Evolutionary conservation across 2,797 vertebrate genomes (phyloP).

Genomic region (Martes flavigula): DNA sequence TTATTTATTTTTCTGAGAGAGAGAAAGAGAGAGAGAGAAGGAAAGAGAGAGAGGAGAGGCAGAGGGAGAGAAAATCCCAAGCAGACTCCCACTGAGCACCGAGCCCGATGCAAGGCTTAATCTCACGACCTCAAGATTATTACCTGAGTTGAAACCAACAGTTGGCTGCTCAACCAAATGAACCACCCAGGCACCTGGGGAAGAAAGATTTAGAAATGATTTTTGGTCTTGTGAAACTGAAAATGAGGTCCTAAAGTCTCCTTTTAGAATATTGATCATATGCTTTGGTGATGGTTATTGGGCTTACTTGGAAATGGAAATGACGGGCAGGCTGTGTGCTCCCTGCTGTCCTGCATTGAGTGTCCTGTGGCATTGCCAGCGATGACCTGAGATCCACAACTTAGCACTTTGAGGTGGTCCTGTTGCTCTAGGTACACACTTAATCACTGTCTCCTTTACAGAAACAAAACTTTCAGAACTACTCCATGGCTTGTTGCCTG

Average conservation of each 20-base stretch:
- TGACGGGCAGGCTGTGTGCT: not conserved
- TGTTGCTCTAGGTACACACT: not conserved
- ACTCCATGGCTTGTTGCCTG: not conserved
- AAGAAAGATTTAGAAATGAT: not conserved
- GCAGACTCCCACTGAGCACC: not conserved
- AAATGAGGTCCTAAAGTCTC: not conserved
- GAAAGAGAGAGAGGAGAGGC: not conserved
- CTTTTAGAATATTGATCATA: not conserved
- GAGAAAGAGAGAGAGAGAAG: not conserved
- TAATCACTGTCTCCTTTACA: not conserved
- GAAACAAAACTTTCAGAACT: not conserved
- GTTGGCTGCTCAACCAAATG: not conserved
- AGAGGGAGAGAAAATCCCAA: not conserved
- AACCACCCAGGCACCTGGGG: not conserved
- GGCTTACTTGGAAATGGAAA: not conserved
- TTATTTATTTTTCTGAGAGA: not conserved
- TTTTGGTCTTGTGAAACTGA: slow-evolving; percentile 5
- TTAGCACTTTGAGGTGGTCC: not conserved
- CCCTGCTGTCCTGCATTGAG: not conserved
- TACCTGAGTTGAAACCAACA: not conserved
- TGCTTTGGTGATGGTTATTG: not conserved
- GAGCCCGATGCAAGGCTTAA: not conserved
- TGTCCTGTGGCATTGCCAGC: not conserved
- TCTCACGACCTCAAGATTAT: not conserved
- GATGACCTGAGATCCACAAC: not conserved